Evolutionary conservation across 2,888 invertebrate species (phyloP).

Genomic region (Thera britannica): DNA sequence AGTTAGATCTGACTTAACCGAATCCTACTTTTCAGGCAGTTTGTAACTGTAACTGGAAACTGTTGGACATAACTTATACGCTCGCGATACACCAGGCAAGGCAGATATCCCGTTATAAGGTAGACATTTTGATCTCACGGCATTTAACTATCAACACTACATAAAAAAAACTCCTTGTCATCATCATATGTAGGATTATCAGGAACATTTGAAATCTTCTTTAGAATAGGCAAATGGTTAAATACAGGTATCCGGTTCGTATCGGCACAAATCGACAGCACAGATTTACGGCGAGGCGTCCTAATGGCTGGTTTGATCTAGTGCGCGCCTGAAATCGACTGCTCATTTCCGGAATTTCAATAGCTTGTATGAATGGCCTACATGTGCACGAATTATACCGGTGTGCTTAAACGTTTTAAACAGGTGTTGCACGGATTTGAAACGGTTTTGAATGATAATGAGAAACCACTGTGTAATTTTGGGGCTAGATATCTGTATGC

Average conservation of each 20-base stretch:
- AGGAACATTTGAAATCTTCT: neutral
- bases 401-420: neutral
- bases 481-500: too few species aligned
- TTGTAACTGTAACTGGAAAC: too few species aligned
- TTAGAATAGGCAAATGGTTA: slow-evolving; percentile 8
- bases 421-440: too few species aligned
- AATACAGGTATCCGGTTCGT: slow-evolving; percentile 11
- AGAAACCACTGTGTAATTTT: too few species aligned
- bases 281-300: slow-evolving; percentile 39
- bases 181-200: neutral
- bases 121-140: too few species aligned
- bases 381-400: neutral
- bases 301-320: slow-evolving; percentile 40
- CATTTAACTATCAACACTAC: too few species aligned
- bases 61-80: neutral
- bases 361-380: slow-evolving; percentile 11
- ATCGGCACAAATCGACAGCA: slow-evolving; percentile 32
- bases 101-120: too few species aligned
- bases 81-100: too few species aligned
- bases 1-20: slow-evolving; percentile 7
- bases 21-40: neutral
- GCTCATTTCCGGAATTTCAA: slow-evolving; percentile 28
- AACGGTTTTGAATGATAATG: too few species aligned
- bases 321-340: slow-evolving; percentile 22
- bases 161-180: too few species aligned